Evolutionary conservation across 2,113 vertebrate genomes (phyloP).

Genomic region (Lagopus leucura): DNA sequence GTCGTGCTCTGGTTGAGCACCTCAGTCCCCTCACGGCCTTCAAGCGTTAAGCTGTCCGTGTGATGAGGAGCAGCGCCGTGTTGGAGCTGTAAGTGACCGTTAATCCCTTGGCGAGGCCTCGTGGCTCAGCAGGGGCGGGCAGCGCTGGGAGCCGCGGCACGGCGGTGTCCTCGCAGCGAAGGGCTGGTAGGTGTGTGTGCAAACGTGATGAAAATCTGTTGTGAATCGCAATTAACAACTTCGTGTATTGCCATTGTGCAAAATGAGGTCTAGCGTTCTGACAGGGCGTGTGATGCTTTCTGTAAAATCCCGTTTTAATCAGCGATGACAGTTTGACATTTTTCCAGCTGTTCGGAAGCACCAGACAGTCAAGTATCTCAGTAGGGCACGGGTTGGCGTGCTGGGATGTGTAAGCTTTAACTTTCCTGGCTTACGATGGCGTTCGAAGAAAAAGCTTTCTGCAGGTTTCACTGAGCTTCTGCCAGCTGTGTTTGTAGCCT

Average conservation of each 20-base stretch:
- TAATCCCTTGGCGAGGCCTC: background rate
- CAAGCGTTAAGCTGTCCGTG: background rate
- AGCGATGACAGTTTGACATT: slow-evolving; percentile 81
- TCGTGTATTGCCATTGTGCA: background rate
- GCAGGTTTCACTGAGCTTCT: slow-evolving; percentile 36
- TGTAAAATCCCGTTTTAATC: slow-evolving; percentile 82
- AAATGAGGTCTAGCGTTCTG: slow-evolving; percentile 61
- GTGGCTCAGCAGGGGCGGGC: too few species aligned
- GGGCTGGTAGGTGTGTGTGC: background rate
- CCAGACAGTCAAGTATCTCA: slow-evolving; percentile 74
- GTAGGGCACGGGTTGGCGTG: slow-evolving; percentile 75
- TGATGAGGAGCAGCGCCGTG: background rate
- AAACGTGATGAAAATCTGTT: background rate
- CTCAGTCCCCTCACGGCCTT: accelerated
- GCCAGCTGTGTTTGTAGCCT: slow-evolving; percentile 52
- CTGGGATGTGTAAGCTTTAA: slow-evolving; percentile 75
- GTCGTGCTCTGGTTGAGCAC: accelerated
- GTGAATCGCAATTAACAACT: background rate
- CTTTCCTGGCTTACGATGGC: slow-evolving; percentile 17
- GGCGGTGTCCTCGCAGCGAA: background rate
- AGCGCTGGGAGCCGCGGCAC: too few species aligned
- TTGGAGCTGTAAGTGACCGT: background rate
- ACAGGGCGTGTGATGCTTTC: slow-evolving; percentile 64
- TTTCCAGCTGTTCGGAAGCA: slow-evolving; percentile 76
- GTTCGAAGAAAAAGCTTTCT: slow-evolving; percentile 49